Base-by-base conservation (phyloP, 2,113 vertebrate species). In the Cricetomys ansorgei region DNA sequence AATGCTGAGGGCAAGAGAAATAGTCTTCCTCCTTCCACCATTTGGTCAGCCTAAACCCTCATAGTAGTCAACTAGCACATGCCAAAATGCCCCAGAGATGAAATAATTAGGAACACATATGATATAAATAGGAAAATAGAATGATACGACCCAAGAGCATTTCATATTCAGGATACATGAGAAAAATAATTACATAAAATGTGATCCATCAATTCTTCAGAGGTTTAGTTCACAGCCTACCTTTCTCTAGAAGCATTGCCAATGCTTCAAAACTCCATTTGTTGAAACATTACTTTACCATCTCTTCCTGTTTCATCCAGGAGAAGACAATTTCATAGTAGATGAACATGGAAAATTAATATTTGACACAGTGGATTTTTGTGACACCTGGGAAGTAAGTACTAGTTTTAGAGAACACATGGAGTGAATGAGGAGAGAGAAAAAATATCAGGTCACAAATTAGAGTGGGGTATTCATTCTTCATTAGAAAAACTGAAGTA, bases 261-360 rank as follows among this genome's bases (percentile, higher is more conserved):
- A 34, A 31, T 85, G 62, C 7, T 67, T 34, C 16, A 17, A 17
- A 27, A 3, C 45, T 29, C 23, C 11, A 21, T 59, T 23, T 43
- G 15, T 37, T 75, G 62, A 34, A 45, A 50, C 0, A 1, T 59
- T 1, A 75, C 12, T 91, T 25, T 91, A 84, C 15, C 43, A 15
- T 62, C 31, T 92, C 10, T 17, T 88, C 87, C 27, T 62, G 21
- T 27, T 57, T 23, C 8, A 99, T 99, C 91, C 98, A 81, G 98
- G 98, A 23, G 40, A 93, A 15, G 97, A 98, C 0, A 4, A 95
- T 0, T 97, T 99, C 69, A 99, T 99, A 59, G 0, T 94, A 73
- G 98, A 98, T 98, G 98, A 97, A 85, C 92, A 98, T 1, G 98
- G 98, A 27, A 93, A 7, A 50, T 3, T 93, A 43, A 34, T 97